Percentiles rank a stretch among this genome's conserved stretches.
Conservation (phyloP, 2,888 invertebrate genomes). For the Pinctada fucata region DNA sequence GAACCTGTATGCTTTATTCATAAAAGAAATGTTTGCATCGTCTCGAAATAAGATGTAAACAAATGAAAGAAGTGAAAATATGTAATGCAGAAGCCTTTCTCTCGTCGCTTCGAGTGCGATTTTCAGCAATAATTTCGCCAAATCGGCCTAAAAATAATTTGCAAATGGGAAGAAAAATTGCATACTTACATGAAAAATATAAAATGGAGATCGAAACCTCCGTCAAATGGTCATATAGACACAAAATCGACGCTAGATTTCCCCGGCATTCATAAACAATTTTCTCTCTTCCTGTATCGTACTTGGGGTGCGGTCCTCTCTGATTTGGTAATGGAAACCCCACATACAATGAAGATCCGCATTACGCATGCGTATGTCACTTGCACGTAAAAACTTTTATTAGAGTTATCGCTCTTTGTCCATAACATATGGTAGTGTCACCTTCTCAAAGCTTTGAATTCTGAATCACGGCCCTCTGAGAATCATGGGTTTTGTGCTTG, state of each 20-base stretch:
- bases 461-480: no score
- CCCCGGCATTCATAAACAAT: constrained; percentile 41
- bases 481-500: no score
- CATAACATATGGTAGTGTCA: neutral
- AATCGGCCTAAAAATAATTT: neutral
- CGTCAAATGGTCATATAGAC: constrained; percentile 38
- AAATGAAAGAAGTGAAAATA: no score
- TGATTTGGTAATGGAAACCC: constrained; percentile 54
- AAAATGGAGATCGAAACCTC: constrained; percentile 40
- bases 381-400: neutral
- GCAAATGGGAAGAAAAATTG: neutral
- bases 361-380: constrained; percentile 58
- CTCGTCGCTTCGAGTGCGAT: no score
- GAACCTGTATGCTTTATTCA: no score
- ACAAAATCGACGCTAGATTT: constrained; percentile 23
- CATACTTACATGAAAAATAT: constrained; percentile 42
- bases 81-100: no score
- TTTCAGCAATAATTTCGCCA: no score
- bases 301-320: constrained; percentile 64
- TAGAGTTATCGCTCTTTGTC: neutral
- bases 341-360: constrained; percentile 51
- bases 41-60: no score
- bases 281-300: constrained; percentile 35
- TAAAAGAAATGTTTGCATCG: no score
- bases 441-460: no score